Conservation (phyloP, 2,797 vertebrate genomes). For the Acrossocheilus fasciatus region DNA sequence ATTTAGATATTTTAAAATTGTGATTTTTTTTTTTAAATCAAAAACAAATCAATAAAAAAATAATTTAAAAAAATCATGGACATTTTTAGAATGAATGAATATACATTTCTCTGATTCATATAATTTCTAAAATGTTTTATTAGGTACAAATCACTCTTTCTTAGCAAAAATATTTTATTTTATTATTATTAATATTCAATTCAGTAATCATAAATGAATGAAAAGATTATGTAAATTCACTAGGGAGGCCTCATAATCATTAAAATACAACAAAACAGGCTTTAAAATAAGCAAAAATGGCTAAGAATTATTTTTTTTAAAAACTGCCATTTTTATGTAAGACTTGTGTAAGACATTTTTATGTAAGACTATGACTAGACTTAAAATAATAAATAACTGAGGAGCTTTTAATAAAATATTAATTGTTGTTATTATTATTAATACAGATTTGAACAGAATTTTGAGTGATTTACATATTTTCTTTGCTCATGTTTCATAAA, state of each 20-base stretch:
- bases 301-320: no score
- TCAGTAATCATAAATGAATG: not conserved
- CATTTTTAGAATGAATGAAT: not conserved
- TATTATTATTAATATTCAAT: not conserved
- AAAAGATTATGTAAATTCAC: not conserved
- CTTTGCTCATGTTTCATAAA: conserved; percentile 12
- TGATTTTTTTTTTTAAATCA: no score
- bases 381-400: not conserved
- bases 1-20: not conserved
- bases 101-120: not conserved
- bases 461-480: not conserved
- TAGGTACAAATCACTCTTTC: not conserved
- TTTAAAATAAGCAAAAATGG: not conserved
- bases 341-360: no score
- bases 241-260: not conserved
- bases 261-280: not conserved
- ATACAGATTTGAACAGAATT: not conserved
- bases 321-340: no score
- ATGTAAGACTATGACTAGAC: no score
- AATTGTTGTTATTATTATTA: no score
- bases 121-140: not conserved
- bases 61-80: not conserved
- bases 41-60: not conserved
- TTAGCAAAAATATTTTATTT: not conserved
- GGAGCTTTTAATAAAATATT: not conserved